These are phyloP conservation scores for Aquatica leii DNA, from an alignment of 2,888 invertebrate species.

Conservation along the genomic window DNA sequence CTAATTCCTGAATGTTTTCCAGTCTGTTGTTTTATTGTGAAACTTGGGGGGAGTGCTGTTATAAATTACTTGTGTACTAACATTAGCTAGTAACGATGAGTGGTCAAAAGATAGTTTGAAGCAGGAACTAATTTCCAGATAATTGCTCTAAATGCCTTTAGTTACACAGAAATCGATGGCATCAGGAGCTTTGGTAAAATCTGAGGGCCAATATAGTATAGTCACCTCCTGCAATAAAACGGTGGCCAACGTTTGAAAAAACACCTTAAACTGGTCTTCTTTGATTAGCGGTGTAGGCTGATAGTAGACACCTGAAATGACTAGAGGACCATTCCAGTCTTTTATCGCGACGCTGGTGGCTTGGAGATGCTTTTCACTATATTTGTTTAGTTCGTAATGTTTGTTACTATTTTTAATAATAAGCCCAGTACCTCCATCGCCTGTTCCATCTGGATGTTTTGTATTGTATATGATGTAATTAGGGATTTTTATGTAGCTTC, in stretches of 20 bases:
- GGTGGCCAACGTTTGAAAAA: background rate
- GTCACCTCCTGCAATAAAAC: slow-evolving; percentile 1
- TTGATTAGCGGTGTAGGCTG: background rate
- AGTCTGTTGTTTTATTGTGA: background rate
- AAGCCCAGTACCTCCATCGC: slow-evolving; percentile 6
- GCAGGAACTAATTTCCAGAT: background rate
- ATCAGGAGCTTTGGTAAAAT: background rate
- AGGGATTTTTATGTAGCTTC: too few relatives aligned
- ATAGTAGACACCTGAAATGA: background rate
- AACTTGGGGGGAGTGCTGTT: background rate
- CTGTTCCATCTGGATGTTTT: slow-evolving; percentile 12
- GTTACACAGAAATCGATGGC: background rate
- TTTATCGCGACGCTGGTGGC: slow-evolving; percentile 5
- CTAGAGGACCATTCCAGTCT: too few relatives aligned
- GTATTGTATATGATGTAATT: too few relatives aligned
- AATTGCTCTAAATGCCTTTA: too few relatives aligned
- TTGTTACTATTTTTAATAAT: slow-evolving; percentile 4
- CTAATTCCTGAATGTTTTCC: background rate
- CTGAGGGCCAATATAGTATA: background rate
- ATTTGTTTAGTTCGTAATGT: background rate
- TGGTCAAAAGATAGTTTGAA: background rate
- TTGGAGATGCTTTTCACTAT: background rate
- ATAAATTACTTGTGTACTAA: background rate
- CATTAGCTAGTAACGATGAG: background rate
- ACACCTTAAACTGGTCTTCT: background rate